Conservation (phyloP, 2,888 invertebrate species). For the Sisyra nigra region DNA sequence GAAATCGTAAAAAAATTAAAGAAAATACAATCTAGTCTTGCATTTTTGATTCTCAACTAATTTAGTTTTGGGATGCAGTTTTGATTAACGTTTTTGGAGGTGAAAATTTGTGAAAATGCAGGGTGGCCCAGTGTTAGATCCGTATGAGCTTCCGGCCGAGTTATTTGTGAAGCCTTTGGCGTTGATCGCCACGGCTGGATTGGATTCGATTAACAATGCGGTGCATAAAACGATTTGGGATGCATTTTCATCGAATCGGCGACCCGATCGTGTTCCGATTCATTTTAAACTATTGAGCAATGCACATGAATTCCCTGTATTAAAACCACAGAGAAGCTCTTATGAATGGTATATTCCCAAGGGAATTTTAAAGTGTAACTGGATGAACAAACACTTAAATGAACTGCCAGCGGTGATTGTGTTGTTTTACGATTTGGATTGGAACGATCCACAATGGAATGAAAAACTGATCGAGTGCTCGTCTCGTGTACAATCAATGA, state of each 20-base stretch:
- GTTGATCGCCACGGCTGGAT: slow-evolving; percentile 73
- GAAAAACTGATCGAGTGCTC: slow-evolving; percentile 92
- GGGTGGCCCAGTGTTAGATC: slow-evolving; percentile 15
- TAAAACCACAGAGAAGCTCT: slow-evolving; percentile 72
- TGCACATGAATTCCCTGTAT: slow-evolving; percentile 74
- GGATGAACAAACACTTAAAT: slow-evolving; percentile 87
- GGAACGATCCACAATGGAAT: slow-evolving; percentile 89
- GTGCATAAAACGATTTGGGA: slow-evolving; percentile 90
- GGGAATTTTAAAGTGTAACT: slow-evolving; percentile 85
- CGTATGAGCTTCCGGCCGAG: slow-evolving; percentile 62
- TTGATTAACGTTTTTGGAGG: no score
- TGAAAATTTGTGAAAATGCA: no score
- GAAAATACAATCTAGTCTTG: no score
- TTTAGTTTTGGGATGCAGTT: no score
- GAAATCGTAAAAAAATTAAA: no score
- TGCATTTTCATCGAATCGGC: slow-evolving; percentile 68
- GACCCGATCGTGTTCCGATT: slow-evolving; percentile 67
- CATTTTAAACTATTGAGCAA: slow-evolving; percentile 67
- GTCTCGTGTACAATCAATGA: slow-evolving; percentile 67
- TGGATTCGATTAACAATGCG: slow-evolving; percentile 71
- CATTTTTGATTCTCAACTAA: no score
- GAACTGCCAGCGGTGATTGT: slow-evolving; percentile 86
- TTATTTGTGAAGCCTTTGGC: slow-evolving; percentile 71
- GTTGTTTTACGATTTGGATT: slow-evolving; percentile 92
- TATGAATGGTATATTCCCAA: slow-evolving; percentile 94